Evolutionary conservation across 92 coral and sea anemone species (phyloP).

Genomic region (Umimayanthus kanabou): DNA sequence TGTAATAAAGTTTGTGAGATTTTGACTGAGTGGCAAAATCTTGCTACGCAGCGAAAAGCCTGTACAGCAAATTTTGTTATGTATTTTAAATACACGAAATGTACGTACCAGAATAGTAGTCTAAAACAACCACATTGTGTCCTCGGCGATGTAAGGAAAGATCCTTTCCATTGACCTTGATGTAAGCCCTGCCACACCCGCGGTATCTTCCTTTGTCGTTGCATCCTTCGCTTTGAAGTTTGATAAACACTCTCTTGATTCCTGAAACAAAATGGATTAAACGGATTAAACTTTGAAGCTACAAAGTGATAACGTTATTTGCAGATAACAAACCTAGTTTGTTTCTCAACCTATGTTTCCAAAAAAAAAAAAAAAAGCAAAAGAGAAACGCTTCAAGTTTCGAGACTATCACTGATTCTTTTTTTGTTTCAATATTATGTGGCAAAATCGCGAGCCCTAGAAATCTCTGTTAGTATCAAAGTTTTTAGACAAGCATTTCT

Average conservation of each 20-base stretch:
- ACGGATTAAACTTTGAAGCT: not conserved
- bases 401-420: too few species aligned
- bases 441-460: too few species aligned
- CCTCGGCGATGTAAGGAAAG: slow-evolving; percentile 46
- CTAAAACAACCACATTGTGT: slow-evolving; percentile 43
- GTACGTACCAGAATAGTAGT: slow-evolving; percentile 41
- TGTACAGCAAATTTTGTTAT: too few species aligned
- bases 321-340: too few species aligned
- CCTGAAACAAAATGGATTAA: slow-evolving; percentile 16
- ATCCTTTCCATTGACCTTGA: slow-evolving; percentile 48
- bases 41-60: too few species aligned
- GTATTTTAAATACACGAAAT: too few species aligned
- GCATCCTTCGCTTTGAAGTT: slow-evolving; percentile 52
- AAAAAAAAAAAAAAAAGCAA: not conserved
- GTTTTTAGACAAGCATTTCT: too few species aligned
- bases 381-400: too few species aligned
- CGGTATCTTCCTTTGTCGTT: slow-evolving; percentile 51
- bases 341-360: not conserved
- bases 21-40: too few species aligned
- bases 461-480: too few species aligned
- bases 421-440: too few species aligned
- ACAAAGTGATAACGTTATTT: not conserved
- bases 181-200: slow-evolving; percentile 50
- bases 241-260: slow-evolving; percentile 6
- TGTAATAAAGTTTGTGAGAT: too few species aligned